Base-by-base conservation (phyloP, 2,113 vertebrate species). In the Catagonus wagneri region DNA sequence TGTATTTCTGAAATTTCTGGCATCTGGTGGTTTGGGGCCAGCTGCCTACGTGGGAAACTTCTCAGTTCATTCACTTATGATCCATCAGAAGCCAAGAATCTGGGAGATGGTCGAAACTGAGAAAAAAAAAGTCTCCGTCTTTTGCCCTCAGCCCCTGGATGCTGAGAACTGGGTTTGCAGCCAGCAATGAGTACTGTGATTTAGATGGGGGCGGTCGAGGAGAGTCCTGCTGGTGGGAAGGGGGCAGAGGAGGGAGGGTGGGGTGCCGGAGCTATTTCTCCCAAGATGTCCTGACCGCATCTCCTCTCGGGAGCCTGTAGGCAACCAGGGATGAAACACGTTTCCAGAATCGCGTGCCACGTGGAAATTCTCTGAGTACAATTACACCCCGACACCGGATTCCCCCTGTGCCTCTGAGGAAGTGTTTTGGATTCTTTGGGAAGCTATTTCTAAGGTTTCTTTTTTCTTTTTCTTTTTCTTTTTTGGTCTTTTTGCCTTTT, bases 301-400 rank as follows among this genome's bases (percentile, higher is more conserved):
- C 32, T 63, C 25, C 23, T n/a, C 39, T 58, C 32, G 17, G n/a
- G 15, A 23, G 44, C 16, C 39, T 10, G 0, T 25, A 4, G 34
- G 36, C 32, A 50, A 3, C 50, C 29, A 5, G 1, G 12, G n/a
- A n/a, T 3, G 7, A 27, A 56, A 6, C 12, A 5, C 0, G 4
- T 36, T 2, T 27, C 39, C 9, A 0, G 44, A 25, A 34, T 32
- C 11, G 29, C 39, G 1, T 2, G 4, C 27, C 68, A 25, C 15
- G 0, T 0, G 7, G 22, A 16, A 29, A n/a, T 60, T 58, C 52
- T 7, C 60, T 20, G 7, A 20, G 44, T 54, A 16, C 27, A 3
- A 7, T 4, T 20, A 27, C 19, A 25, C 11, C 0, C 58, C 12
- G 44, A 20, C 6, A 8, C 14, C 20, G 20, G 1, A 4, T 9